These are phyloP conservation scores for Tachyglossus aculeatus DNA, from an alignment of 2,797 vertebrate species.

Conservation along the genomic window DNA sequence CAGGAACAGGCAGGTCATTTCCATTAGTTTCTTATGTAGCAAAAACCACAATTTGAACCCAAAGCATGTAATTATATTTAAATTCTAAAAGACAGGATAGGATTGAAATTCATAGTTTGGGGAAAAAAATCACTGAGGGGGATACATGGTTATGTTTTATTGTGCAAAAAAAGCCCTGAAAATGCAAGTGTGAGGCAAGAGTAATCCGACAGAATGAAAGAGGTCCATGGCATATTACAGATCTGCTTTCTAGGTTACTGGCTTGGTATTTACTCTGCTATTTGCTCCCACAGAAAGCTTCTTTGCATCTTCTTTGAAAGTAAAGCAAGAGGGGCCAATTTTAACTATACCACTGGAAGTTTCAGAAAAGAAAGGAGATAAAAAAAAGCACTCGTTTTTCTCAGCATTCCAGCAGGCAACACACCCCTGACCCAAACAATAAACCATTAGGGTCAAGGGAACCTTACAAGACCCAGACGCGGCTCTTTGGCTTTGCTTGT, in stretches of 20 bases:
- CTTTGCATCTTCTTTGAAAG: constrained; percentile 13
- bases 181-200: not conserved
- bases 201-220: not conserved
- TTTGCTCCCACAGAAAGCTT: not conserved
- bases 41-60: constrained; percentile 70
- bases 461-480: too few relatives aligned
- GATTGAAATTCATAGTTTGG: constrained; percentile 73
- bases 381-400: not conserved
- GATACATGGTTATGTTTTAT: constrained; percentile 53
- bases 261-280: not conserved
- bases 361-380: not conserved
- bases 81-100: constrained; percentile 68
- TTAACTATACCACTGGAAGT: not conserved
- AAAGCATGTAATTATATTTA: constrained; percentile 76
- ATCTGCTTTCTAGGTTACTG: not conserved
- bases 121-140: constrained; percentile 57
- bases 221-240: not conserved
- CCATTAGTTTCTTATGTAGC: constrained; percentile 71
- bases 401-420: not conserved
- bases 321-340: not conserved
- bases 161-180: constrained; percentile 31
- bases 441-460: too few relatives aligned
- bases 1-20: constrained; percentile 71
- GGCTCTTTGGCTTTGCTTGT: too few relatives aligned
- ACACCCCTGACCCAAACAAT: too few relatives aligned